These are phyloP conservation scores for Harpagus bidentatus DNA, from an alignment of 2,113 vertebrate species.

Conservation along the genomic window DNA sequence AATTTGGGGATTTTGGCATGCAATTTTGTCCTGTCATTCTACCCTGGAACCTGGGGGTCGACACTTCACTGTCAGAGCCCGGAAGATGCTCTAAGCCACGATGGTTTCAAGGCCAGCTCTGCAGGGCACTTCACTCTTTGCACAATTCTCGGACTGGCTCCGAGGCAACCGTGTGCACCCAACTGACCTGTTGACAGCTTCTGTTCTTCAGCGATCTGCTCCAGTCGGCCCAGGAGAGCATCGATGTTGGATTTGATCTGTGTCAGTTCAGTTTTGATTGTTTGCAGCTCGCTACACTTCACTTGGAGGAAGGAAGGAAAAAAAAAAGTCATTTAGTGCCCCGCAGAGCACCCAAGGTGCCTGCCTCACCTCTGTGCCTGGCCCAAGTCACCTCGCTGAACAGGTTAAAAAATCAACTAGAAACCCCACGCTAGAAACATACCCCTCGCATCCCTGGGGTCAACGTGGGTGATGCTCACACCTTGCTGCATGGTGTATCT, in stretches of 20 bases:
- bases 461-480: neutral
- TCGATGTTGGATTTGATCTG: conserved; percentile 96
- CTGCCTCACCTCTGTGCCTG: neutral
- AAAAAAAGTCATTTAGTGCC: neutral
- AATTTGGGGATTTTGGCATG: neutral
- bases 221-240: conserved; percentile 87
- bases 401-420: neutral
- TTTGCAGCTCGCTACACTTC: conserved; percentile 87
- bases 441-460: neutral
- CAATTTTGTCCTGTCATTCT: neutral
- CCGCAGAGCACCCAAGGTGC: rapidly evolving
- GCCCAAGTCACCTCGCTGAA: neutral
- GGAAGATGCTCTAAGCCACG: rapidly evolving
- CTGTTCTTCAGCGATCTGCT: conserved; percentile 88
- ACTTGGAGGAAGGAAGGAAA: conserved; percentile 62
- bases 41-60: neutral
- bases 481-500: rapidly evolving
- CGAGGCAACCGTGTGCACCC: rapidly evolving
- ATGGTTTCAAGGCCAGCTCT: neutral
- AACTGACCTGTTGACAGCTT: conserved; percentile 78
- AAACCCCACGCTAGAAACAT: rapidly evolving
- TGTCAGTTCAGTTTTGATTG: conserved; percentile 90
- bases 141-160: rapidly evolving
- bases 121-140: neutral
- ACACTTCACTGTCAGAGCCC: neutral